A percentile compares a stretch with the other conserved stretches of the same genome.
Evolutionary conservation across 2,113 vertebrate species (phyloP).

Genomic region (Bos taurus): ARS-UCD2.0 NC_037343.1:52821001-52821500

Average conservation of each 20-base stretch:
- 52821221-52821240: background rate
- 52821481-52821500: background rate
- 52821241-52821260: background rate
- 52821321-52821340: background rate
- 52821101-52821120: background rate
- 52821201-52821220: background rate
- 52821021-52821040: too few relatives aligned
- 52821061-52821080: too few relatives aligned
- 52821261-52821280: background rate
- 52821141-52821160: background rate
- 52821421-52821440: background rate
- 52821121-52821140: background rate
- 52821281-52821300: background rate
- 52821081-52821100: too few relatives aligned
- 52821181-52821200: background rate
- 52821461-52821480: background rate
- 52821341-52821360: rapidly evolving
- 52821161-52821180: background rate
- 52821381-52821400: background rate
- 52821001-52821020: too few relatives aligned
- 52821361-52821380: background rate
- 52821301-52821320: background rate
- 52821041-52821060: too few relatives aligned
- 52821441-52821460: background rate
- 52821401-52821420: background rate